phyloP scores from a whole-genome alignment of 2,113 vertebrate species.

The Grammomys dolichurus region DNA sequence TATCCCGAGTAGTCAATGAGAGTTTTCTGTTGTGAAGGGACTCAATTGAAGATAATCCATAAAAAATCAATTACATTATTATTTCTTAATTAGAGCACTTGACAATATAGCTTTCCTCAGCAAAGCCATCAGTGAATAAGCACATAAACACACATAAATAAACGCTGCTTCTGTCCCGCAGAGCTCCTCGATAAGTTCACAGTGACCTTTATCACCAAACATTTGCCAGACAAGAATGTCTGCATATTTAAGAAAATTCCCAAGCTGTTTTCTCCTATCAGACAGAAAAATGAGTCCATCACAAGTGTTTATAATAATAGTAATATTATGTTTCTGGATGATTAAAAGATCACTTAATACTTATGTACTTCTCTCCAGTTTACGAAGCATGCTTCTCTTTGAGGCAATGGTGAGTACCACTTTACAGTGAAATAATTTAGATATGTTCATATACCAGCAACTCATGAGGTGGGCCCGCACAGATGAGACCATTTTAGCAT shows the following conservation, averaged over 20 bases:
- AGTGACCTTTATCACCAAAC: slow-evolving; percentile 80
- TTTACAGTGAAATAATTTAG: neutral
- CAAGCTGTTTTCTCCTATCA: slow-evolving; percentile 56
- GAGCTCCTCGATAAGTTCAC: slow-evolving; percentile 70
- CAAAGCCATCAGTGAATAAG: slow-evolving; percentile 79
- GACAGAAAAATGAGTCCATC: slow-evolving; percentile 46
- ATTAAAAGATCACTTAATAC: slow-evolving; percentile 52
- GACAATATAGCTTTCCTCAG: slow-evolving; percentile 84
- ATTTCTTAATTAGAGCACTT: slow-evolving; percentile 84
- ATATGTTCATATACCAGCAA: neutral
- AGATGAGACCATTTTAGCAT: neutral
- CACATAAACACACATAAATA: slow-evolving; percentile 80
- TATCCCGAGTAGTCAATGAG: slow-evolving; percentile 76
- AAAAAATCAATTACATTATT: slow-evolving; percentile 85
- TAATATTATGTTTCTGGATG: slow-evolving; percentile 22
- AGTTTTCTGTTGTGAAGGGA: slow-evolving; percentile 76
- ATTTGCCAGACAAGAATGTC: slow-evolving; percentile 62
- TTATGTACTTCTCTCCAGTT: slow-evolving; percentile 29
- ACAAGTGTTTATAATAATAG: slow-evolving; percentile 31
- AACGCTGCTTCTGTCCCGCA: slow-evolving; percentile 46
- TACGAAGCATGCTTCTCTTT: neutral
- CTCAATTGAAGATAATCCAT: slow-evolving; percentile 84
- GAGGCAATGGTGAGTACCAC: neutral
- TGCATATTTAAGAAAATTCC: slow-evolving; percentile 61
- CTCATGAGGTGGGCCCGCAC: neutral